Conservation (phyloP, 2,113 vertebrate species). For the Eretmochelys imbricata region DNA sequence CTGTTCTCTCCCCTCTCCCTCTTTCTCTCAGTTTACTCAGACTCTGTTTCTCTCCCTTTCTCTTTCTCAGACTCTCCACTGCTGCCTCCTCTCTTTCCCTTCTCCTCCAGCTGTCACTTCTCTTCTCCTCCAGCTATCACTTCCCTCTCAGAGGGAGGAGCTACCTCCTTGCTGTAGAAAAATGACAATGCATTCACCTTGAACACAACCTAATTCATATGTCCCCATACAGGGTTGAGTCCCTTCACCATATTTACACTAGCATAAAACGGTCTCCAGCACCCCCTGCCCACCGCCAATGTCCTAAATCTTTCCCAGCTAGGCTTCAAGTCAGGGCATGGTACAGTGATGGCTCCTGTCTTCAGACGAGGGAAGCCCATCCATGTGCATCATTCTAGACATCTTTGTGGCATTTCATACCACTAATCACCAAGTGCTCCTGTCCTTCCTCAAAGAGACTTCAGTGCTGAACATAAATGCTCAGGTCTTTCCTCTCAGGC, state of each 20-base stretch:
- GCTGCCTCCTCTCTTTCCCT: background rate
- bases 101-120: background rate
- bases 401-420: background rate
- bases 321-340: background rate
- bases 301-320: rapidly evolving
- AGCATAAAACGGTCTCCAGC: background rate
- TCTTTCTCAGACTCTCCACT: background rate
- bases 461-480: rapidly evolving
- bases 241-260: background rate
- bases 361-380: background rate
- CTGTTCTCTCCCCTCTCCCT: background rate
- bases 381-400: background rate
- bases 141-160: background rate
- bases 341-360: background rate
- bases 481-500: background rate
- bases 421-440: background rate
- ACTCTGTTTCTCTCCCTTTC: background rate
- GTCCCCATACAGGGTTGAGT: background rate
- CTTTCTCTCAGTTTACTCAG: background rate
- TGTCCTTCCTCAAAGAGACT: background rate
- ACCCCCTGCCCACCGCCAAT: background rate
- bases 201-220: background rate
- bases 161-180: background rate
- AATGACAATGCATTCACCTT: background rate
- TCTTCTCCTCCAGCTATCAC: too few species aligned